Percentiles rank a stretch among this genome's conserved stretches.
These are phyloP conservation scores for Patiria miniata DNA, from an alignment of 35 echinoderm and acorn worm species.

Conservation along the genomic window DNA sequence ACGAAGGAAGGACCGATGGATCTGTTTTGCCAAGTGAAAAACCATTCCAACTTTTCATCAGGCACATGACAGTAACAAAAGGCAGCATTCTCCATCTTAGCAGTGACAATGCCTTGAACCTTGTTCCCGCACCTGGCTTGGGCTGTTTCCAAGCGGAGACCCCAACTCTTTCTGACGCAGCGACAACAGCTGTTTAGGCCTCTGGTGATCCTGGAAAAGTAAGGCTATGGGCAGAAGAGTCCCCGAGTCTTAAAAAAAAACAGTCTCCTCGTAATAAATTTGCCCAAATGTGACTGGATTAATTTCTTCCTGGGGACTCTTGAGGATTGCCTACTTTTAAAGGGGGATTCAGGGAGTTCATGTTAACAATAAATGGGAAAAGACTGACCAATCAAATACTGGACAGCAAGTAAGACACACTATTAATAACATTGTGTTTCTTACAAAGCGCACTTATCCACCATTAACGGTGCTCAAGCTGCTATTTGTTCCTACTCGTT, in stretches of 20 bases:
- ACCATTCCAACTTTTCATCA: too few relatives aligned
- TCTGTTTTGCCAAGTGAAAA: too few relatives aligned
- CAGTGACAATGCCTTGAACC: slow-evolving; percentile 2
- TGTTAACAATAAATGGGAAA: neutral
- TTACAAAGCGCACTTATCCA: neutral
- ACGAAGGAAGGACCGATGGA: too few relatives aligned
- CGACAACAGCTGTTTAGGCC: slow-evolving; percentile 7
- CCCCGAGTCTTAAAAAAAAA: neutral
- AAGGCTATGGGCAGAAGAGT: too few relatives aligned
- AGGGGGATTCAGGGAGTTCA: neutral
- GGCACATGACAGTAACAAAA: slow-evolving; percentile 4
- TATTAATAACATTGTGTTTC: neutral
- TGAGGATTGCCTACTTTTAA: neutral
- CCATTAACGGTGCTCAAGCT: neutral
- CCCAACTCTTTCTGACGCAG: neutral
- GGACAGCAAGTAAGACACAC: neutral
- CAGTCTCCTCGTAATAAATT: neutral
- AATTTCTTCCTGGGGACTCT: neutral
- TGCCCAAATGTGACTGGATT: neutral
- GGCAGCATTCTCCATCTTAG: neutral
- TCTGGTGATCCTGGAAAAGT: neutral
- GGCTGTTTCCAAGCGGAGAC: neutral
- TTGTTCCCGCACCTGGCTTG: neutral
- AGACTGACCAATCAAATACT: slow-evolving; percentile 3
- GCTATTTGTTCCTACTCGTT: neutral